Evolutionary conservation across 2,797 vertebrate species (phyloP).

Genomic region (Gadopsis bispinosus): DNA sequence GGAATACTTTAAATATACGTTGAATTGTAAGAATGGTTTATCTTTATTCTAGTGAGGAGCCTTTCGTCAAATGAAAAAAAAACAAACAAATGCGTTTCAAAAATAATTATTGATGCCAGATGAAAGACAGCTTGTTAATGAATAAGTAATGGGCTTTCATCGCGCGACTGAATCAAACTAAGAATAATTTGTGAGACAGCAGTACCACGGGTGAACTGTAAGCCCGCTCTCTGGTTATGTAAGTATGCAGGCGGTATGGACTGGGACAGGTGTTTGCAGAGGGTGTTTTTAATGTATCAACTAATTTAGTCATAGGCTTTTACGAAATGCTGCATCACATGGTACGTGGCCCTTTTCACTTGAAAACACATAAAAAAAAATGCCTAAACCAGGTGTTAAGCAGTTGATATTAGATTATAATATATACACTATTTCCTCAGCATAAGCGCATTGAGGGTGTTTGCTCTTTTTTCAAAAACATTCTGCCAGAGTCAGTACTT

Average conservation of each 20-base stretch:
- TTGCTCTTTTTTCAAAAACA: constrained; percentile 28
- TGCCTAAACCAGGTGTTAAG: constrained; percentile 20
- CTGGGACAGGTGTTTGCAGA: constrained; percentile 9
- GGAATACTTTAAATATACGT: not conserved
- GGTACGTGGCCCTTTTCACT: not conserved
- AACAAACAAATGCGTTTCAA: not conserved
- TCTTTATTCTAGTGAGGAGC: not conserved
- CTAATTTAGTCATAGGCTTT: constrained; percentile 8
- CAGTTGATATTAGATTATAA: constrained; percentile 19
- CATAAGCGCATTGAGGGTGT: constrained; percentile 16
- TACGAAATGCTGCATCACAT: constrained; percentile 5
- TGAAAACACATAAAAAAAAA: constrained; percentile 8
- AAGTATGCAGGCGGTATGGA: not conserved
- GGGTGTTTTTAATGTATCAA: not conserved
- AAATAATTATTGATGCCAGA: not conserved
- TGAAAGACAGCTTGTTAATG: not conserved
- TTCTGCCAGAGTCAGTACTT: constrained; percentile 45
- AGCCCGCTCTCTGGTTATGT: not conserved
- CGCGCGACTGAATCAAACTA: not conserved
- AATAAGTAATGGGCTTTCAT: not conserved
- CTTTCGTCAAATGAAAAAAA: not conserved
- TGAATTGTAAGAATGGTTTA: not conserved
- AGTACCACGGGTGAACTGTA: not conserved
- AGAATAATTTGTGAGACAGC: not conserved
- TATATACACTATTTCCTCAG: constrained; percentile 2